A percentile compares a stretch with the other conserved stretches of the same genome.
Conservation (phyloP, 2,113 vertebrate genomes). For the Melanocharis versteri region DNA sequence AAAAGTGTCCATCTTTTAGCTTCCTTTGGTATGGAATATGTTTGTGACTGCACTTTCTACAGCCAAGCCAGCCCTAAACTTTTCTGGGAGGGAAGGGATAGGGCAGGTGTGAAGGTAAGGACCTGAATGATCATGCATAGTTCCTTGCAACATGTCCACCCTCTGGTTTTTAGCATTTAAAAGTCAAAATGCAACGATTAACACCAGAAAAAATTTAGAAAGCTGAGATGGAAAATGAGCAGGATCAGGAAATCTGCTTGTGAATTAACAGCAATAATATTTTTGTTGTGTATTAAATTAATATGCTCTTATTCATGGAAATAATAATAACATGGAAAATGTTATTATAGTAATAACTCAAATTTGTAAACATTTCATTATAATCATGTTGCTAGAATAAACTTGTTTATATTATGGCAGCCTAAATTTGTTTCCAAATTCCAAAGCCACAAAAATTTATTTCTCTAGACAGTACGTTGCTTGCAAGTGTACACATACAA, state of each 20-base stretch:
- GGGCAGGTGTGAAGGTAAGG: too few relatives aligned
- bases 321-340: neutral
- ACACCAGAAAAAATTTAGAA: neutral
- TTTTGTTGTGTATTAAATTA: neutral
- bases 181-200: neutral
- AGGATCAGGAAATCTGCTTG: neutral
- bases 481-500: neutral
- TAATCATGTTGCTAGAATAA: neutral
- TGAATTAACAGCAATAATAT: neutral
- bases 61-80: neutral
- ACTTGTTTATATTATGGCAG: neutral
- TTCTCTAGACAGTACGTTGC: neutral
- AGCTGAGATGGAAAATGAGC: neutral
- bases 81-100: neutral
- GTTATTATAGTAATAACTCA: neutral
- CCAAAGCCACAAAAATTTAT: neutral
- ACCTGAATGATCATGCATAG: neutral
- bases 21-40: neutral
- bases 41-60: neutral
- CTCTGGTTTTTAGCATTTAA: neutral
- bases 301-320: neutral
- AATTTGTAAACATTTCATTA: neutral
- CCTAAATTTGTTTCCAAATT: neutral
- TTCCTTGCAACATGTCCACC: neutral
- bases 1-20: neutral